These are phyloP conservation scores for Dioctria linearis DNA, from an alignment of 2,888 invertebrate genomes.

Conservation along the genomic window DNA sequence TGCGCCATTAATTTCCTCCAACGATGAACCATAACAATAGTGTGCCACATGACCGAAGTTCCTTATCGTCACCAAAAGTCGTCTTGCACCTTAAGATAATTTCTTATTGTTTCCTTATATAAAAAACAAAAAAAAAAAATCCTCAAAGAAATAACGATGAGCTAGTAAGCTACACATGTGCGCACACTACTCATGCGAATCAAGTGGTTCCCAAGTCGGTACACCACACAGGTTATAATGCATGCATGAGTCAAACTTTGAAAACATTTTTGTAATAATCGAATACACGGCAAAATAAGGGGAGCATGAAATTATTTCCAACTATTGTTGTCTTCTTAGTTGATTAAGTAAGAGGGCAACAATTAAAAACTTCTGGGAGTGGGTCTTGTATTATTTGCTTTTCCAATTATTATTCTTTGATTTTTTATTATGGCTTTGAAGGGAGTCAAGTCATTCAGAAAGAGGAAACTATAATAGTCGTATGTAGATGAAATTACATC, in stretches of 20 bases:
- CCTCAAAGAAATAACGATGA: background rate
- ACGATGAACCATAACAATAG: constrained; percentile 39
- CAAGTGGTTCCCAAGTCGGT: constrained; percentile 46
- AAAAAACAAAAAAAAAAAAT: too few relatives aligned
- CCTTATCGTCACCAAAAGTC: constrained; percentile 42
- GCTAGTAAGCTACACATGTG: constrained; percentile 44
- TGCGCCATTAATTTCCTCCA: constrained; percentile 49
- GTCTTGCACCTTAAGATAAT: constrained; percentile 46
- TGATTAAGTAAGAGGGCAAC: constrained; percentile 39
- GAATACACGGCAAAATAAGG: constrained; percentile 13
- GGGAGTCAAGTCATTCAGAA: too few relatives aligned
- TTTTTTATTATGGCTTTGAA: too few relatives aligned
- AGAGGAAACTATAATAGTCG: too few relatives aligned
- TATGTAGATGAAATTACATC: too few relatives aligned
- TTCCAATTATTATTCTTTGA: too few relatives aligned
- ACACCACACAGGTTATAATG: constrained; percentile 37
- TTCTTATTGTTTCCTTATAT: constrained; percentile 12
- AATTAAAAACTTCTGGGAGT: constrained; percentile 30
- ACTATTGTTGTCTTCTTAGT: constrained; percentile 41
- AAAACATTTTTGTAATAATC: constrained; percentile 16
- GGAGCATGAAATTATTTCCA: constrained; percentile 53
- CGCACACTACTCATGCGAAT: constrained; percentile 41
- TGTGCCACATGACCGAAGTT: constrained; percentile 50
- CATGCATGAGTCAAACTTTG: constrained; percentile 25
- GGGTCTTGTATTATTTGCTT: background rate